phyloP scores from a whole-genome alignment of 2,113 vertebrate genomes.

The Phalacrocorax carbo region DNA sequence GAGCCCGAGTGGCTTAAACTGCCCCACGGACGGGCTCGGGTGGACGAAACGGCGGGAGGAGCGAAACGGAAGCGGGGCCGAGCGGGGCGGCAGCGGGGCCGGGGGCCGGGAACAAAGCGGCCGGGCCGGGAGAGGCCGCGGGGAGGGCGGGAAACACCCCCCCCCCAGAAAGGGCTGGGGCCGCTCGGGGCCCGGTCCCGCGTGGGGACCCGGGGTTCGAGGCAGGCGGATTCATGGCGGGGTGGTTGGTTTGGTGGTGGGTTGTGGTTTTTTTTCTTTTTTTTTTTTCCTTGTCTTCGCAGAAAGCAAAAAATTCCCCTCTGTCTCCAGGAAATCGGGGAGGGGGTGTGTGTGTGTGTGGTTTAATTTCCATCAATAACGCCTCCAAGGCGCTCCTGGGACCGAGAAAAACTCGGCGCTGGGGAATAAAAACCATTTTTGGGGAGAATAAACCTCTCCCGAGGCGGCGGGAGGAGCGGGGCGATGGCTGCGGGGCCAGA shows the following conservation, averaged over 20 bases:
- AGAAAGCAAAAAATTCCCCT: not conserved
- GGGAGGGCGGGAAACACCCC: no score
- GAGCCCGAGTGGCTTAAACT: not conserved
- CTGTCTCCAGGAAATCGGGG: not conserved
- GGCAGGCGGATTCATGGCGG: not conserved
- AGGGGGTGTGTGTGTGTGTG: no score
- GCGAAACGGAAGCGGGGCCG: slow-evolving; percentile 1
- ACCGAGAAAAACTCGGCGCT: not conserved
- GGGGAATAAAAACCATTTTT: not conserved
- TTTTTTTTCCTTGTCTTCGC: not conserved
- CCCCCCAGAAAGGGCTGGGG: no score
- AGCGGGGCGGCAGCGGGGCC: not conserved
- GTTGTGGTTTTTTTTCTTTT: fast-evolving
- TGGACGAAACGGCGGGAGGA: not conserved
- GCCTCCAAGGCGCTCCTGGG: not conserved
- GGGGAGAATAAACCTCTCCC: not conserved
- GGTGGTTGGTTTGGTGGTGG: fast-evolving
- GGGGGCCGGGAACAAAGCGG: not conserved
- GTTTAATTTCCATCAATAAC: not conserved
- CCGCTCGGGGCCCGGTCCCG: not conserved
- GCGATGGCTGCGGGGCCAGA: not conserved
- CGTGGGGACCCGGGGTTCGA: not conserved
- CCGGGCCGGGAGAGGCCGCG: not conserved
- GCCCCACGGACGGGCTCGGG: not conserved
- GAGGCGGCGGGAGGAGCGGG: not conserved